A percentile compares a stretch with the other conserved stretches of the same genome.
Evolutionary conservation across 92 coral and sea anemone genomes (phyloP).

Genomic region (Heliopora coerulea): DNA sequence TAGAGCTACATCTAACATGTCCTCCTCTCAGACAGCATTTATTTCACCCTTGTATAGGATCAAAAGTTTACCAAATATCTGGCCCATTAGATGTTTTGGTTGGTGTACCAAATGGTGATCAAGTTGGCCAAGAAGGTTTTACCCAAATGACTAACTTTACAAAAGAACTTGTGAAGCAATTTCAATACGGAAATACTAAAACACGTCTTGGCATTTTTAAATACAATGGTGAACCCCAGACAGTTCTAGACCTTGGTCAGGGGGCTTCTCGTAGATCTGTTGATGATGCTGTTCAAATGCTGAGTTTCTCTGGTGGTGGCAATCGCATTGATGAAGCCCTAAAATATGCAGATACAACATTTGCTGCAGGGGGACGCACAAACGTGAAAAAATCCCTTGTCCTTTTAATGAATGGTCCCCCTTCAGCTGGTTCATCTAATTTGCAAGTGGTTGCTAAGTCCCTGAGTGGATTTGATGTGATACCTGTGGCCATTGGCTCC

Average conservation of each 20-base stretch:
- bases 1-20: too few relatives aligned
- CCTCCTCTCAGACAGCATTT: too few relatives aligned
- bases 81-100: conserved; percentile 7
- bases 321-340: conserved; percentile 31
- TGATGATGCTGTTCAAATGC: background rate
- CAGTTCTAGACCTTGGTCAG: background rate
- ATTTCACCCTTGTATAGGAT: too few relatives aligned
- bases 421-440: conserved; percentile 18
- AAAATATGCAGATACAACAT: conserved; percentile 1
- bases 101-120: conserved; percentile 26
- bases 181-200: background rate
- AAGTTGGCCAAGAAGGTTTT: background rate
- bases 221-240: background rate
- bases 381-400: conserved; percentile 3
- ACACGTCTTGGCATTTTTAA: conserved; percentile 25
- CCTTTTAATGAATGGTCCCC: conserved; percentile 3
- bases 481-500: conserved; percentile 16
- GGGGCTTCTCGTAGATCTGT: conserved; percentile 4
- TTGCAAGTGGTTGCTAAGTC: background rate
- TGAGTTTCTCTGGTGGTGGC: conserved; percentile 1
- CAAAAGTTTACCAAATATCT: background rate
- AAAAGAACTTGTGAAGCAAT: background rate
- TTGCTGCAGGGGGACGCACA: conserved; percentile 1
- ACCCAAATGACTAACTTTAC: conserved; percentile 8
- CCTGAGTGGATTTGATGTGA: background rate